phyloP scores from a whole-genome alignment of 1,140 invertebrate genomes.

The Drosophila miranda region DNA sequence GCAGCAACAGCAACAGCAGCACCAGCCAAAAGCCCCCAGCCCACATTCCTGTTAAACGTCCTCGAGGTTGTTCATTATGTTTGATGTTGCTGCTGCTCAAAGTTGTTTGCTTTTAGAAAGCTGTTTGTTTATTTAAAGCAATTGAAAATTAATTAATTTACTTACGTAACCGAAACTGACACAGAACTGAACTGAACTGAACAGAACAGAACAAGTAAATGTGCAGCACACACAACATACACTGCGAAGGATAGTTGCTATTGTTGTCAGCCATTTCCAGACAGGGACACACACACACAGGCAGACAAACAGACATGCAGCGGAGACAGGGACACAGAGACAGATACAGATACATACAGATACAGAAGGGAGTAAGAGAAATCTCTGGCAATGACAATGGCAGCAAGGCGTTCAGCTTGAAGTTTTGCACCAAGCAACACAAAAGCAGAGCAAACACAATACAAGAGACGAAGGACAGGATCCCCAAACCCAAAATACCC shows the following conservation, averaged over 20 bases:
- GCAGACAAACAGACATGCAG: neutral
- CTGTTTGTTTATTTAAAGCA: constrained; percentile 79
- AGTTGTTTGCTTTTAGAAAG: constrained; percentile 56
- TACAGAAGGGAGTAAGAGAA: constrained; percentile 17
- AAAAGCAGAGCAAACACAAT: constrained; percentile 19
- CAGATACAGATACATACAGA: neutral
- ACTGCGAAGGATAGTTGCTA: constrained; percentile 13
- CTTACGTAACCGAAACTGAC: constrained; percentile 80
- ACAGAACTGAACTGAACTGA: constrained; percentile 73
- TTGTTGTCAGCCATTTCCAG: constrained; percentile 48
- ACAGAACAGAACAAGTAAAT: constrained; percentile 57
- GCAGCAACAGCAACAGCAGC: too few relatives aligned
- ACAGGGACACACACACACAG: constrained; percentile 27
- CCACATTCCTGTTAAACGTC: too few relatives aligned
- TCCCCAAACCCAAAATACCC: neutral
- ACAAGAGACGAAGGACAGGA: constrained; percentile 1
- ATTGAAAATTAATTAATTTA: constrained; percentile 81
- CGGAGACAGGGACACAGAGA: neutral
- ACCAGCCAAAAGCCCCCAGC: too few relatives aligned
- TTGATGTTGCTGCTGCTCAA: constrained; percentile 34
- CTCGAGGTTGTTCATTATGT: constrained; percentile 42
- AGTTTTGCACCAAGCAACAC: constrained; percentile 51
- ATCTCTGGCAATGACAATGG: constrained; percentile 66
- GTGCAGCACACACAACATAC: constrained; percentile 29
- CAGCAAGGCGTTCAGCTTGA: constrained; percentile 70